Percentiles rank a stretch among this genome's conserved stretches.
These are phyloP conservation scores for Campoplex nolae DNA, from an alignment of 2,888 invertebrate species.

Conservation along the genomic window DNA sequence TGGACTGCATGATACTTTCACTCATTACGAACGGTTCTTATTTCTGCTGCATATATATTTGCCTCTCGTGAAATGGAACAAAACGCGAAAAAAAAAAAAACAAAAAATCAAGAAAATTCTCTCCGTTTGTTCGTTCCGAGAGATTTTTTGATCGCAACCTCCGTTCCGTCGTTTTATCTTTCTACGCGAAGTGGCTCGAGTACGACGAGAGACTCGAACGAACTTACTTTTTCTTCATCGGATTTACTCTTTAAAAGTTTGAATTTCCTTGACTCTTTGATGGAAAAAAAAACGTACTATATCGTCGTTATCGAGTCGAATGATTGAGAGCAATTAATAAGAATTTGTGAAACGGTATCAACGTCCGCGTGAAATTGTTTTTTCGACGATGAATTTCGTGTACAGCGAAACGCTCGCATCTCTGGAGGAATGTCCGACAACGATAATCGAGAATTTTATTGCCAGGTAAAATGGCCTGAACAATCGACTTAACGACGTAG, in stretches of 20 bases:
- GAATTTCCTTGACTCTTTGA: no score
- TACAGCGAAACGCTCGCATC: background rate
- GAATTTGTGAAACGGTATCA: background rate
- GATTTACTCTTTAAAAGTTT: no score
- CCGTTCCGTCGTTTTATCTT: background rate
- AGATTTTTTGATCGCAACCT: background rate
- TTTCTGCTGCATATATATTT: background rate
- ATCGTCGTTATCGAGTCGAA: background rate
- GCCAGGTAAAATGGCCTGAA: background rate
- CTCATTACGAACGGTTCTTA: slow-evolving; percentile 42
- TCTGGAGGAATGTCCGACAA: background rate
- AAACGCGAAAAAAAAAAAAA: slow-evolving; percentile 31
- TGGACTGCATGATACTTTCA: slow-evolving; percentile 56
- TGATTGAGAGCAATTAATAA: background rate
- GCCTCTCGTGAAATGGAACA: slow-evolving; percentile 13
- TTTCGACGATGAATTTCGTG: background rate
- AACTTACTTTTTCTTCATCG: background rate
- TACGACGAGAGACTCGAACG: background rate
- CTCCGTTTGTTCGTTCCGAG: background rate
- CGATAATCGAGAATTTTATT: background rate
- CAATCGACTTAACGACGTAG: slow-evolving; percentile 18
- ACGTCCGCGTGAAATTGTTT: background rate
- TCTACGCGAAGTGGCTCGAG: background rate
- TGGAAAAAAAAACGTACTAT: no score
- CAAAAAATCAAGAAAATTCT: background rate